These are phyloP conservation scores for Ailuropoda melanoleuca DNA, from an alignment of 2,113 vertebrate genomes.

Conservation along the genomic window DNA sequence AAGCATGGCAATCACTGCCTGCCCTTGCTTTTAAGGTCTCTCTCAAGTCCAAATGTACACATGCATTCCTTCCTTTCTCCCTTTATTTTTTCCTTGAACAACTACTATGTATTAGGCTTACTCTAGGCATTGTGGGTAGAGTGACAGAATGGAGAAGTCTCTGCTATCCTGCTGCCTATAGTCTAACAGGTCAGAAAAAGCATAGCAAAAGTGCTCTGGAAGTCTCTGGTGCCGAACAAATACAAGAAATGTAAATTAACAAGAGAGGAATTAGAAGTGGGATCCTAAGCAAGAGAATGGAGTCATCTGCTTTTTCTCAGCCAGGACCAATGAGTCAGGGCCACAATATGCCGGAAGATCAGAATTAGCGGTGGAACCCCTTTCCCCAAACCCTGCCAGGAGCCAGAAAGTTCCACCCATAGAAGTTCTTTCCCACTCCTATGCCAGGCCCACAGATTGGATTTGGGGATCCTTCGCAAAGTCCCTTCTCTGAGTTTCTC, in stretches of 20 bases:
- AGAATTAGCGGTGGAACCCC: neutral
- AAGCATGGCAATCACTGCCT: neutral
- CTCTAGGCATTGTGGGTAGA: neutral
- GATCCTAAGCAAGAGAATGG: fast-evolving
- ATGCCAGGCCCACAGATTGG: neutral
- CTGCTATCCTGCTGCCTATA: no score
- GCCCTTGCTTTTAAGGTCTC: neutral
- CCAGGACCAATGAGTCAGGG: neutral
- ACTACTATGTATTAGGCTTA: neutral
- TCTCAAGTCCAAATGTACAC: neutral
- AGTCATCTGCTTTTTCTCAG: fast-evolving
- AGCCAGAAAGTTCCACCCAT: neutral
- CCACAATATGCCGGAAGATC: neutral
- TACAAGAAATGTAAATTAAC: neutral
- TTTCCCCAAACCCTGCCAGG: neutral
- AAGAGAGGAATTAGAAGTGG: neutral
- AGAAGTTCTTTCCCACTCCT: neutral
- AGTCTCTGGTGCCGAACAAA: neutral
- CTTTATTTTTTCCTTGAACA: neutral
- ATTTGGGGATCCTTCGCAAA: neutral
- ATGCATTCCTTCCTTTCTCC: neutral
- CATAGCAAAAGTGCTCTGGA: neutral
- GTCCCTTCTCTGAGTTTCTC: neutral
- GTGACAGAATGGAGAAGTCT: no score
- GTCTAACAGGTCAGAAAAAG: neutral